Conservation (phyloP, 2,113 vertebrate species). For the Corythoichthys haematopterus region DNA sequence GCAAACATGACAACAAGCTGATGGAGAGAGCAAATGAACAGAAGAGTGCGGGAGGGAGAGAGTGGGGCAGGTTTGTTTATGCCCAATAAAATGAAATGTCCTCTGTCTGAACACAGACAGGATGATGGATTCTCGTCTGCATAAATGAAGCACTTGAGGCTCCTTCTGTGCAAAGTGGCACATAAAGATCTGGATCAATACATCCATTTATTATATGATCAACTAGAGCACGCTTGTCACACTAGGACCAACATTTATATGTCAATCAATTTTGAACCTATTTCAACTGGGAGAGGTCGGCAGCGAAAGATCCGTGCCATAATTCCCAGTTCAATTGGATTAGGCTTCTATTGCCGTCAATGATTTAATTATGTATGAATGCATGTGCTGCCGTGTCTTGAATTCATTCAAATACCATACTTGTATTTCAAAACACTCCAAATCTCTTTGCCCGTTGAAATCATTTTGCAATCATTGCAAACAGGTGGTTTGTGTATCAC, state of each 20-base stretch:
- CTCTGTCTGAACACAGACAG: neutral
- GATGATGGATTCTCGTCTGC: neutral
- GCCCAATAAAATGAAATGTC: slow-evolving; percentile 1
- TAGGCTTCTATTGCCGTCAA: no score
- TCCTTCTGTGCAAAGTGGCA: neutral
- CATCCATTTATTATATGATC: neutral
- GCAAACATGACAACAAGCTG: slow-evolving; percentile 2
- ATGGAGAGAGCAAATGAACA: neutral
- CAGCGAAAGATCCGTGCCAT: no score
- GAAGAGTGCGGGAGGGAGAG: neutral
- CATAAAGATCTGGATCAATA: neutral
- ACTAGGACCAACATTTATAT: neutral
- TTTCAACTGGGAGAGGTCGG: no score
- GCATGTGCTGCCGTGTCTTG: no score
- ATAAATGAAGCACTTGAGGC: neutral
- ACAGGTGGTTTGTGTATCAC: no score
- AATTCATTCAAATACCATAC: no score
- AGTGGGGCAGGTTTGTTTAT: neutral
- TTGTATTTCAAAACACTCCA: no score
- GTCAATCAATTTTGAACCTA: neutral
- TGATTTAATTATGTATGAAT: no score
- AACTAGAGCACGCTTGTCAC: neutral
- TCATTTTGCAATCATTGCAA: no score
- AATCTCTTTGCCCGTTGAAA: no score
- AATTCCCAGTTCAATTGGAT: no score